Conservation (phyloP, 2,888 invertebrate species). For the Luffia ferchaultella region DNA sequence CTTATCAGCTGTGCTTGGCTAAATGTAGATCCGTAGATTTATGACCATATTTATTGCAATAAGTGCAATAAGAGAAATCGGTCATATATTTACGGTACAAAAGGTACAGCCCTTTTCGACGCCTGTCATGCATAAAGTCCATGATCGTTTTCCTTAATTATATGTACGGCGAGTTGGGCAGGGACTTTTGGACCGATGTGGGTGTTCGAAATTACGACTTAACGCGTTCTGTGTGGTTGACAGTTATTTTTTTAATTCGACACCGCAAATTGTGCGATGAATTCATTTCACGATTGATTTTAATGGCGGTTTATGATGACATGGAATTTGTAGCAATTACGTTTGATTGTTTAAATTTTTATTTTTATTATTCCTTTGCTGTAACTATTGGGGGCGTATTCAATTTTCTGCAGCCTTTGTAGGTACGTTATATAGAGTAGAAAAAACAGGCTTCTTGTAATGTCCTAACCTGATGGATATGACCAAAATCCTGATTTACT, state of each 20-base stretch:
- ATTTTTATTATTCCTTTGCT: too few species aligned
- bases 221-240: constrained; percentile 49
- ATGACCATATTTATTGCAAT: constrained; percentile 52
- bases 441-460: too few species aligned
- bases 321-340: constrained; percentile 2
- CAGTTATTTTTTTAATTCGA: constrained; percentile 21
- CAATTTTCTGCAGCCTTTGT: too few species aligned
- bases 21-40: constrained; percentile 35
- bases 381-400: too few species aligned
- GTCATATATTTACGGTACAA: constrained; percentile 49
- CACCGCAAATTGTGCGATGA: constrained; percentile 8
- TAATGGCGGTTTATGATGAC: constrained; percentile 6
- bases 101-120: constrained; percentile 51
- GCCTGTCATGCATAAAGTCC: constrained; percentile 56
- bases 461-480: too few species aligned
- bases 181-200: constrained; percentile 46
- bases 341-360: too few species aligned
- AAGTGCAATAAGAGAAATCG: constrained; percentile 44
- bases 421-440: too few species aligned
- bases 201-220: constrained; percentile 55
- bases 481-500: too few species aligned
- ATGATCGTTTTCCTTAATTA: constrained; percentile 60
- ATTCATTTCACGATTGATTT: constrained; percentile 6
- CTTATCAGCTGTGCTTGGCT: too few species aligned
- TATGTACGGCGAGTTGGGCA: constrained; percentile 44